Percentiles rank a stretch among this genome's conserved stretches.
Evolutionary conservation across 2,113 vertebrate species (phyloP).

Genomic region (Empidonax alnorum): DNA sequence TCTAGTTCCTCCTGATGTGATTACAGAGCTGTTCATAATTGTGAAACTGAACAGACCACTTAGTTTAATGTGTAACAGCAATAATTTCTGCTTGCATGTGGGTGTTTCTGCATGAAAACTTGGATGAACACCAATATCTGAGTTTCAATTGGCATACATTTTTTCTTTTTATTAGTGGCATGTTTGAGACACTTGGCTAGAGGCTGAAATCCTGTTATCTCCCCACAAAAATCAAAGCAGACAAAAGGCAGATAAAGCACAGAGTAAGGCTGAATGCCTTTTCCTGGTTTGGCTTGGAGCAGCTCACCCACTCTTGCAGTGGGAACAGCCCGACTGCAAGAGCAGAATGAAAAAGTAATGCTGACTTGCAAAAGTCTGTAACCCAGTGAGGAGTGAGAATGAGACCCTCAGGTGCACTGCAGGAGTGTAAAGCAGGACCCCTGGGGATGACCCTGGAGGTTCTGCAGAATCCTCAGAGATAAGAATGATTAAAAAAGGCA

Average conservation of each 20-base stretch:
- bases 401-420: background rate
- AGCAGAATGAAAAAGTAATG: background rate
- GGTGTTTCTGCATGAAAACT: background rate
- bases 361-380: background rate
- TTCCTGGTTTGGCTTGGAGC: background rate
- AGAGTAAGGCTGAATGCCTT: background rate
- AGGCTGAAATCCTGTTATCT: background rate
- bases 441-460: background rate
- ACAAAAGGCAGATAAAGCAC: background rate
- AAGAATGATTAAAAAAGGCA: background rate
- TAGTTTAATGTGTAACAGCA: conserved; percentile 50
- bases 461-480: background rate
- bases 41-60: background rate
- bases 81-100: background rate
- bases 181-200: background rate
- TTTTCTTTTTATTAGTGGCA: background rate
- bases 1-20: background rate
- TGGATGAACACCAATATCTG: background rate
- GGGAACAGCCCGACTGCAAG: background rate
- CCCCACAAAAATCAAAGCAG: background rate
- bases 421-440: background rate
- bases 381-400: background rate
- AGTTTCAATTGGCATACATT: background rate
- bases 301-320: background rate
- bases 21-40: background rate